A percentile compares a stretch with the other conserved stretches of the same genome.
These are phyloP conservation scores for Ciconia boyciana DNA, from an alignment of 2,113 vertebrate species.

Conservation along the genomic window DNA sequence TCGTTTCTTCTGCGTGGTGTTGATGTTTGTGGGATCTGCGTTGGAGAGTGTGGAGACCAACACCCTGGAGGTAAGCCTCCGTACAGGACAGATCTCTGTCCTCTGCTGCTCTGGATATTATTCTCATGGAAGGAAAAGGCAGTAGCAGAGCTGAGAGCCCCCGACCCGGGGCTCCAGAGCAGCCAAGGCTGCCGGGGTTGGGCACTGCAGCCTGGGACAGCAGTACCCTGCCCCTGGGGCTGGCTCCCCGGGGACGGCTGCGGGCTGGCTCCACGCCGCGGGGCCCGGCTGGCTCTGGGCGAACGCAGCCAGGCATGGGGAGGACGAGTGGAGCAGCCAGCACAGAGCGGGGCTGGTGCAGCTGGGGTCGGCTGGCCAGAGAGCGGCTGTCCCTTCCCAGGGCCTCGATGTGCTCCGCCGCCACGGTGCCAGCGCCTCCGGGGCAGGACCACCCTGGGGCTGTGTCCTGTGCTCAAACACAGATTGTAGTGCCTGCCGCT, in stretches of 20 bases:
- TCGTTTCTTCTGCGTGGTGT: not conserved
- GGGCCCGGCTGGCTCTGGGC: not conserved
- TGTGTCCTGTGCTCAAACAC: not conserved
- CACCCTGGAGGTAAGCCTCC: not conserved
- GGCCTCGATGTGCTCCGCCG: accelerated
- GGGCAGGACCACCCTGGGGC: not conserved
- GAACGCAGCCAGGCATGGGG: accelerated
- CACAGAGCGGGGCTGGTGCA: not conserved
- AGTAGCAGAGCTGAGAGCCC: not conserved
- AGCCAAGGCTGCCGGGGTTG: not conserved
- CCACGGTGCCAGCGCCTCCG: accelerated
- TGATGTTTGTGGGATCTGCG: not conserved
- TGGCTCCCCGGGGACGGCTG: accelerated
- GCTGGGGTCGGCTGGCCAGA: not conserved
- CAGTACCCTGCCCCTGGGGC: not conserved
- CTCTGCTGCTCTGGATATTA: not conserved
- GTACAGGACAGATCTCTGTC: accelerated
- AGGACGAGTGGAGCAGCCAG: not conserved
- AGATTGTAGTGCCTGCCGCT: not conserved
- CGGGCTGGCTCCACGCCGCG: accelerated
- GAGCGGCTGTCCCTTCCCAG: not conserved
- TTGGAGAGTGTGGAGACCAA: not conserved
- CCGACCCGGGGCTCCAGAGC: not conserved
- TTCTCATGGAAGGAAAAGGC: not conserved
- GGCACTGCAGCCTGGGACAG: not conserved